These are phyloP conservation scores for Ivindomyrus marchei DNA, from an alignment of 2,113 vertebrate species.

Conservation along the genomic window DNA sequence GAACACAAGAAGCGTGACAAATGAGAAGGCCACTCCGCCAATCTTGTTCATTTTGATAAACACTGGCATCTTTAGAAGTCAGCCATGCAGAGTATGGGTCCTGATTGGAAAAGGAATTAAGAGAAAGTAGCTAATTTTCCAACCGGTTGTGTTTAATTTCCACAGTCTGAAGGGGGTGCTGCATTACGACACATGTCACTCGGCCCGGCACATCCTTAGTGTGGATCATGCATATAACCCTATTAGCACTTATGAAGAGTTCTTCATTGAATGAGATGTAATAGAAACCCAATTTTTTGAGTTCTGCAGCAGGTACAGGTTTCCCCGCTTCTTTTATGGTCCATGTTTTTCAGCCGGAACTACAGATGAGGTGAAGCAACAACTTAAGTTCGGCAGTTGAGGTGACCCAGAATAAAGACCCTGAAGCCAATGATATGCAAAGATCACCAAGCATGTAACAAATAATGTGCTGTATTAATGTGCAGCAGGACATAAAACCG, in stretches of 20 bases:
- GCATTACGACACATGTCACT: neutral
- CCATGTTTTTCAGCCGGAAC: neutral
- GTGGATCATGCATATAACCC: neutral
- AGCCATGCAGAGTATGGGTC: neutral
- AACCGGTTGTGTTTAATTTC: neutral
- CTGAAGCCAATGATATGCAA: neutral
- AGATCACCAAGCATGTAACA: neutral
- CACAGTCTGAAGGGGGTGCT: neutral
- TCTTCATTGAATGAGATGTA: neutral
- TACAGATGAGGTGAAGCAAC: neutral
- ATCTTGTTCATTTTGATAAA: conserved; percentile 12
- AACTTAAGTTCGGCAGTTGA: neutral
- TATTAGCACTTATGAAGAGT: neutral
- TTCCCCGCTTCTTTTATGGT: neutral
- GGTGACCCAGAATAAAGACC: neutral
- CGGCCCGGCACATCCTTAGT: neutral
- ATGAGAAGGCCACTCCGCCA: neutral
- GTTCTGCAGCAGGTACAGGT: neutral
- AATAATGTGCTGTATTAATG: neutral
- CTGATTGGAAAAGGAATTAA: conserved; percentile 12
- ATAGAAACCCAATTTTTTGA: neutral
- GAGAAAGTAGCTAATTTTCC: neutral
- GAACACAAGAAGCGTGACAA: neutral
- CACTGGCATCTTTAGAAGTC: conserved; percentile 7
- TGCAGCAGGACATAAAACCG: neutral